These are phyloP conservation scores for Ridgeia piscesae DNA, from an alignment of 1,140 invertebrate species.

Conservation along the genomic window DNA sequence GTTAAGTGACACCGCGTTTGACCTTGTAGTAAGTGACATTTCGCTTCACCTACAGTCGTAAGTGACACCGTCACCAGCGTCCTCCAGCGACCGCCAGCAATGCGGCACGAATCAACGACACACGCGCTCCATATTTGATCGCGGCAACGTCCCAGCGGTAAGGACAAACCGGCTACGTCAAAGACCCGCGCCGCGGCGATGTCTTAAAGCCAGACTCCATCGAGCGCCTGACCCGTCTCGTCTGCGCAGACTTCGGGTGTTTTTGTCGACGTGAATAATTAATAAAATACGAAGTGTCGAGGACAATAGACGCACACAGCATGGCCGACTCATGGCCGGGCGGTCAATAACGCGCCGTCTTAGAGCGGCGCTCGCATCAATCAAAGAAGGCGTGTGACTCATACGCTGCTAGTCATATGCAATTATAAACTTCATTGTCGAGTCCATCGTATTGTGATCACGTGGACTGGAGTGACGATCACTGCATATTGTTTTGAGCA, in stretches of 20 bases:
- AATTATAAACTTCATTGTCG: not conserved
- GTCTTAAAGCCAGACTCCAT: not conserved
- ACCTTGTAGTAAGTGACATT: not conserved
- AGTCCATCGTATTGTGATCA: not conserved
- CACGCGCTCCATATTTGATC: not conserved
- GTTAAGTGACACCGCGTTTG: not conserved
- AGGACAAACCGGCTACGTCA: not conserved
- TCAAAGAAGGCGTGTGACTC: not conserved
- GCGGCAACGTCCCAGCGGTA: not conserved
- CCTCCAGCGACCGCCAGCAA: not conserved
- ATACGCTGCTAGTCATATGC: not conserved
- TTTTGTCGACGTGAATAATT: not conserved
- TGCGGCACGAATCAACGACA: not conserved
- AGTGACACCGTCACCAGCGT: not conserved
- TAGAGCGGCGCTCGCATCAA: not conserved
- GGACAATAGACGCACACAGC: not conserved
- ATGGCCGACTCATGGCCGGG: not conserved
- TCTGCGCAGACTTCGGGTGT: not conserved
- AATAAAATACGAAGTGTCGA: not conserved
- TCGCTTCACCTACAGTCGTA: not conserved
- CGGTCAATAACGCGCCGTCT: not conserved
- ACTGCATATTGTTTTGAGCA: not conserved
- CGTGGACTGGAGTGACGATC: not conserved
- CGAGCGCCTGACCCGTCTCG: too few species aligned
- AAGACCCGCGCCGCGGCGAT: not conserved